A percentile compares a stretch with the other conserved stretches of the same genome.
Evolutionary conservation across 1,140 invertebrate genomes (phyloP).

Genomic region (Parasteatoda tepidariorum): DNA sequence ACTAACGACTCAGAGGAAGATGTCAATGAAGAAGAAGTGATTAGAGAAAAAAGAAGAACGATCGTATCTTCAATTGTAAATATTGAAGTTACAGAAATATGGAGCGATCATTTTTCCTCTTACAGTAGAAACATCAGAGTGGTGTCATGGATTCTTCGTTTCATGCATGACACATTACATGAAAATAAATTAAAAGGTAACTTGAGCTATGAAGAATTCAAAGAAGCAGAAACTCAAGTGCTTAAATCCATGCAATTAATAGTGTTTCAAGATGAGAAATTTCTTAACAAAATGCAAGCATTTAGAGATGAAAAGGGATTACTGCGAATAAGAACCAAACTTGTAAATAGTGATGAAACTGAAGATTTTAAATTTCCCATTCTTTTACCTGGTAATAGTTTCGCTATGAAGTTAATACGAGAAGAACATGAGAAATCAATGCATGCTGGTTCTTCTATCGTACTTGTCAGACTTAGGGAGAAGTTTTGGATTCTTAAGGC

Average conservation of each 20-base stretch:
- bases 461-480: conserved; percentile 11
- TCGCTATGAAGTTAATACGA: neutral
- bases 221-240: conserved; percentile 7
- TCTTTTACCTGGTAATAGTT: conserved; percentile 4
- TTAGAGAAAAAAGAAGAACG: no score
- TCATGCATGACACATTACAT: conserved; percentile 12
- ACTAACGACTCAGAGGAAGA: neutral
- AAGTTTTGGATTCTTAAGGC: conserved; percentile 24
- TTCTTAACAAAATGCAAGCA: conserved; percentile 18
- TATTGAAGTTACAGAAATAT: neutral
- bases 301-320: conserved; percentile 1
- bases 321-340: conserved; percentile 31
- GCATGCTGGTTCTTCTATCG: conserved; percentile 6
- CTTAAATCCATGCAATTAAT: conserved; percentile 16
- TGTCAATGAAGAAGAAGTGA: conserved; percentile 13
- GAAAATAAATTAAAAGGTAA: conserved; percentile 12
- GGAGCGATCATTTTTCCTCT: neutral
- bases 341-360: conserved; percentile 15
- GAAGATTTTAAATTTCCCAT: conserved; percentile 6
- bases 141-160: conserved; percentile 26
- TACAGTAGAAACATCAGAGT: conserved; percentile 37
- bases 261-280: conserved; percentile 18
- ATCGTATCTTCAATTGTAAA: conserved; percentile 19
- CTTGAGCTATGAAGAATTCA: conserved; percentile 11
- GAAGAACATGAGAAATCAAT: neutral